Conservation (phyloP, 2,797 vertebrate species). For the Crocodylus rhombifer region DNA sequence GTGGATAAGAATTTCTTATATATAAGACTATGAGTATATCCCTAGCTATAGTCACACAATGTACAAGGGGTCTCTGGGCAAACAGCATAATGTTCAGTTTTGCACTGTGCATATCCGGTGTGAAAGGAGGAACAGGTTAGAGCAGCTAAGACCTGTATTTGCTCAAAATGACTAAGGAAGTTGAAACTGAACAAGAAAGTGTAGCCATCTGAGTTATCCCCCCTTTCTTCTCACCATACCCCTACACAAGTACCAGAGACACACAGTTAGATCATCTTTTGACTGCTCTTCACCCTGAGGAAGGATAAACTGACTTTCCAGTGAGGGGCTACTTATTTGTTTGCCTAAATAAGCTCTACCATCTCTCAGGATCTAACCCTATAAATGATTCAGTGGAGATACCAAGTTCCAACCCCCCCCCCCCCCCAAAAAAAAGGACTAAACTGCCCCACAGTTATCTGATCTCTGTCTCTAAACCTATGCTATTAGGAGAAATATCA, state of each 20-base stretch:
- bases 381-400: not conserved
- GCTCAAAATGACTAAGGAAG: not conserved
- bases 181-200: not conserved
- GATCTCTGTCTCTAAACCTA: not conserved
- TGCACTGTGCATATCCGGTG: fast-evolving
- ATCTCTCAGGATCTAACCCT: not conserved
- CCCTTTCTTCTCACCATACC: not conserved
- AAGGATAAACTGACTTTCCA: not conserved
- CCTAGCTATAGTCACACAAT: not conserved
- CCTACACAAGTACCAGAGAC: not conserved
- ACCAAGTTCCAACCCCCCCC: no score
- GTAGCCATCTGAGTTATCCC: not conserved
- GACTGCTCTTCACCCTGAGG: not conserved
- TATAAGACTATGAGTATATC: not conserved
- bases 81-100: not conserved
- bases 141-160: not conserved
- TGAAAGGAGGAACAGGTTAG: fast-evolving
- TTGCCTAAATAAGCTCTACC: not conserved
- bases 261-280: not conserved
- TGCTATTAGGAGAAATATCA: not conserved
- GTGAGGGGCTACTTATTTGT: not conserved
- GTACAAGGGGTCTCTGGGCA: not conserved
- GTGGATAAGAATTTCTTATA: not conserved
- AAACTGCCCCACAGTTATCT: not conserved
- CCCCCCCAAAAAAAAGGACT: no score